Conservation (phyloP, 1,140 invertebrate genomes). For the Geopemphigus sp. region DNA sequence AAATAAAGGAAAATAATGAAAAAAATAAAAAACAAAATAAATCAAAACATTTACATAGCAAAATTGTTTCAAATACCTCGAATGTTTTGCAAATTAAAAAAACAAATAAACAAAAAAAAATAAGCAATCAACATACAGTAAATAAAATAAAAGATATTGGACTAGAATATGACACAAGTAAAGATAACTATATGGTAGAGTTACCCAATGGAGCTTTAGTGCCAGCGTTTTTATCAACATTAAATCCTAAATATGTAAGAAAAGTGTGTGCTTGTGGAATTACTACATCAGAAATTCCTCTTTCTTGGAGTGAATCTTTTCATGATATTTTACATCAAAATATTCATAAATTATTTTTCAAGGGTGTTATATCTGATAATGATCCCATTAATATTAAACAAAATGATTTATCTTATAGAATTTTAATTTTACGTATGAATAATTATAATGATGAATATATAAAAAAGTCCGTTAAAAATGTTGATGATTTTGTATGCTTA, state of each 20-base stretch:
- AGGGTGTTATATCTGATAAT: not conserved
- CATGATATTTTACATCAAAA: slow-evolving; percentile 30
- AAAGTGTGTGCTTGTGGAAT: slow-evolving; percentile 36
- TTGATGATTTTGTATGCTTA: slow-evolving; percentile 18
- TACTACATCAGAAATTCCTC: slow-evolving; percentile 1
- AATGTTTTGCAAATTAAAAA: slow-evolving; percentile 11
- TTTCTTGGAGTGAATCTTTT: slow-evolving; percentile 8
- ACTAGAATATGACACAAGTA: slow-evolving; percentile 28
- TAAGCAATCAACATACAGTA: not conserved
- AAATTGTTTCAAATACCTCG: not conserved
- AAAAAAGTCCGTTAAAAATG: slow-evolving; percentile 6
- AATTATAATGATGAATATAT: not conserved
- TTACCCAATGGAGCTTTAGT: slow-evolving; percentile 23
- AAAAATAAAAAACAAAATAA: slow-evolving; percentile 3
- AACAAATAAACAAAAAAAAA: not conserved
- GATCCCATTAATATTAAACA: slow-evolving; percentile 3
- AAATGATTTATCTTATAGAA: slow-evolving; percentile 1
- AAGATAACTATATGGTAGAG: slow-evolving; percentile 29
- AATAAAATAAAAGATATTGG: slow-evolving; percentile 28
- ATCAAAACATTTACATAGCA: not conserved
- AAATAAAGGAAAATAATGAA: not conserved
- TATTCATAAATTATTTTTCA: slow-evolving; percentile 33
- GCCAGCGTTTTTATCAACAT: slow-evolving; percentile 24
- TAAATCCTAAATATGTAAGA: slow-evolving; percentile 23
- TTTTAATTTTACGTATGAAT: not conserved